Evolutionary conservation across 2,113 vertebrate species (phyloP).

Genomic region (Pycnonotus jocosus): DNA sequence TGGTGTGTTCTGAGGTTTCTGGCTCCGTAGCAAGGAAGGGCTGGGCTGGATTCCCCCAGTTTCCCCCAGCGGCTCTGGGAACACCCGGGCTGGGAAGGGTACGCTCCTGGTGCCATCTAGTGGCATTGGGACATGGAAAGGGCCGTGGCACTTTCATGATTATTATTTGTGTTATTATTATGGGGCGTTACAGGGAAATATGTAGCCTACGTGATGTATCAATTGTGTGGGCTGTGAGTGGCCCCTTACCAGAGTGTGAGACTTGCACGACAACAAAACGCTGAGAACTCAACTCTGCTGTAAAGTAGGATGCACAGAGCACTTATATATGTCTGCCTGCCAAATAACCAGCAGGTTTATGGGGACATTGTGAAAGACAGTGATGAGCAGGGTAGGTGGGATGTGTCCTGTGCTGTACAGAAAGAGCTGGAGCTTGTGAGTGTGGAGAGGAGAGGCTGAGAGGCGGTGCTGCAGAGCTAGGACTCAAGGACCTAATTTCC

Average conservation of each 20-base stretch:
- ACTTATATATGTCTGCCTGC: neutral
- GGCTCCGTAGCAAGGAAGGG: neutral
- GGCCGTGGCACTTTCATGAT: neutral
- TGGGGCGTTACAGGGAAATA: neutral
- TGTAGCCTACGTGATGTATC: accelerated
- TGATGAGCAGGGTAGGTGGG: neutral
- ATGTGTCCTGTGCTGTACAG: neutral
- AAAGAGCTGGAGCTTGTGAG: neutral
- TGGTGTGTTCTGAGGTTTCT: accelerated
- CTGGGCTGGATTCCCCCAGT: neutral
- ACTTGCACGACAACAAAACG: neutral
- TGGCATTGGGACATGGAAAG: neutral
- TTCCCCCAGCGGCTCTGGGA: neutral
- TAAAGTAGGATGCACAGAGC: neutral
- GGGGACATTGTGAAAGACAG: neutral
- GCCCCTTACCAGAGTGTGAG: neutral
- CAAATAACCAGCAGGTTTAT: neutral
- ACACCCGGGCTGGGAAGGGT: neutral
- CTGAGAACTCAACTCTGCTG: neutral
- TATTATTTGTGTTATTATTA: neutral
- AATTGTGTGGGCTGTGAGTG: neutral
- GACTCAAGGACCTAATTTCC: neutral
- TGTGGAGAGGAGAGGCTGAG: neutral
- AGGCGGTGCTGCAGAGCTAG: neutral
- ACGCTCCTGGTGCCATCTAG: slow-evolving; percentile 48